phyloP scores from a whole-genome alignment of 2,888 invertebrate species.

The Trichogramma evanescens region DNA sequence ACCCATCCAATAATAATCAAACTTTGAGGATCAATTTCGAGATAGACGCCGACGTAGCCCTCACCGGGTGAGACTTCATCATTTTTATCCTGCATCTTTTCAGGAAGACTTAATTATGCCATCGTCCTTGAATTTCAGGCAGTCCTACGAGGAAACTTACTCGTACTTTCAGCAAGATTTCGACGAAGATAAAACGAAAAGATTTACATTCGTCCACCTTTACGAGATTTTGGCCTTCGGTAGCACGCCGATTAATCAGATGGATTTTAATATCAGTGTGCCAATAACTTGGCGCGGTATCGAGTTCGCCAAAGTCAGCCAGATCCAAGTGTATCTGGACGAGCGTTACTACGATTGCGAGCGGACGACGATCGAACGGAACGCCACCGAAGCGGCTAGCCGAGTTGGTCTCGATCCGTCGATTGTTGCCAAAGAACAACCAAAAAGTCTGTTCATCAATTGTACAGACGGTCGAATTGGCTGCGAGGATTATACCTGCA shows the following conservation, averaged over 20 bases:
- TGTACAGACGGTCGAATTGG: conserved; percentile 36
- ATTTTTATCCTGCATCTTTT: conserved; percentile 7
- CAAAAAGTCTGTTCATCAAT: conserved; percentile 31
- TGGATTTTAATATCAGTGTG: conserved; percentile 37
- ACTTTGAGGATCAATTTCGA: conserved; percentile 12
- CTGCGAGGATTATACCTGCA: conserved; percentile 41
- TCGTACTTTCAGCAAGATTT: conserved; percentile 35
- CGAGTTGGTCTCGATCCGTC: not conserved
- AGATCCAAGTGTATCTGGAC: conserved; percentile 25
- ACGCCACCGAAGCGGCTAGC: not conserved
- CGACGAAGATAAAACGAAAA: conserved; percentile 28
- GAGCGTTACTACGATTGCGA: conserved; percentile 11
- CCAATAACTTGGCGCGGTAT: conserved; percentile 31
- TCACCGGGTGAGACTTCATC: conserved; percentile 30
- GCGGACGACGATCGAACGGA: not conserved
- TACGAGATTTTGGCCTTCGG: conserved; percentile 43
- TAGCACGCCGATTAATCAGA: conserved; percentile 42
- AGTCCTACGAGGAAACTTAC: conserved; percentile 29
- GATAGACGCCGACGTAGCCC: conserved; percentile 25
- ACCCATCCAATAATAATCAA: conserved; percentile 25
- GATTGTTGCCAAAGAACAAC: conserved; percentile 20
- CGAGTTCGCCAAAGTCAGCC: conserved; percentile 27
- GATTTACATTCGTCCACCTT: conserved; percentile 36
- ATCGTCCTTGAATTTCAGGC: not conserved
- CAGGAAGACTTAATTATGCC: conserved; percentile 40